phyloP scores from a whole-genome alignment of 2,888 invertebrate genomes.

The Alloscopus bannaensis region DNA sequence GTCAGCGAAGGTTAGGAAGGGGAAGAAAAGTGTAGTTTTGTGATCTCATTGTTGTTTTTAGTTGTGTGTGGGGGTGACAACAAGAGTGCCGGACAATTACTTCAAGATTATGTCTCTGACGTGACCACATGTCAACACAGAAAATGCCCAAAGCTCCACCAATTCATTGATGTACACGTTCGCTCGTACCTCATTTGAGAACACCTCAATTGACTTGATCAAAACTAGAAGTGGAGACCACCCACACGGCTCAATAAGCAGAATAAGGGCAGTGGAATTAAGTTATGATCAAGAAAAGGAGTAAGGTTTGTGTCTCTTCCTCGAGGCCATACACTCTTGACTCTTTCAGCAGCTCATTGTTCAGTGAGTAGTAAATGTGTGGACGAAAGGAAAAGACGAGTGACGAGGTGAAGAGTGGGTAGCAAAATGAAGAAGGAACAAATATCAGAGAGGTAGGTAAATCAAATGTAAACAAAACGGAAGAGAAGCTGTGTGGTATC shows the following conservation, averaged over 20 bases:
- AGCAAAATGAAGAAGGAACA: slow-evolving; percentile 33
- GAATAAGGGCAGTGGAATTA: slow-evolving; percentile 21
- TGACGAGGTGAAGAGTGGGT: slow-evolving; percentile 10
- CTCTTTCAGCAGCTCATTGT: slow-evolving; percentile 52
- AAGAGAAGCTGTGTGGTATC: background rate
- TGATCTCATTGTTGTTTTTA: slow-evolving; percentile 37
- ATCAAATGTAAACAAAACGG: slow-evolving; percentile 49
- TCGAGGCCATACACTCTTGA: slow-evolving; percentile 55
- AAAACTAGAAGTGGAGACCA: slow-evolving; percentile 10
- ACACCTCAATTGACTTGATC: slow-evolving; percentile 43
- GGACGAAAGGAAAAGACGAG: slow-evolving; percentile 13
- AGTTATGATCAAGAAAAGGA: slow-evolving; percentile 11
- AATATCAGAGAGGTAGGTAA: slow-evolving; percentile 54
- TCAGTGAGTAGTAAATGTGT: slow-evolving; percentile 18
- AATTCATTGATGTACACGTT: background rate
- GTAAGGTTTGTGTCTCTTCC: slow-evolving; percentile 1
- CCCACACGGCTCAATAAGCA: slow-evolving; percentile 56
- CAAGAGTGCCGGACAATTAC: slow-evolving; percentile 45
- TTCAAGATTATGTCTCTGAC: slow-evolving; percentile 36
- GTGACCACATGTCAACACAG: slow-evolving; percentile 56
- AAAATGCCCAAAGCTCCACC: slow-evolving; percentile 18
- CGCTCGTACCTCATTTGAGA: background rate
- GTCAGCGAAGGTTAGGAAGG: background rate
- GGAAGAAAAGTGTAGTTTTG: too few species aligned
- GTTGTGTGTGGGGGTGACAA: slow-evolving; percentile 50